phyloP scores from a whole-genome alignment of 2,113 vertebrate species.

The Eleginops maclovinus region DNA sequence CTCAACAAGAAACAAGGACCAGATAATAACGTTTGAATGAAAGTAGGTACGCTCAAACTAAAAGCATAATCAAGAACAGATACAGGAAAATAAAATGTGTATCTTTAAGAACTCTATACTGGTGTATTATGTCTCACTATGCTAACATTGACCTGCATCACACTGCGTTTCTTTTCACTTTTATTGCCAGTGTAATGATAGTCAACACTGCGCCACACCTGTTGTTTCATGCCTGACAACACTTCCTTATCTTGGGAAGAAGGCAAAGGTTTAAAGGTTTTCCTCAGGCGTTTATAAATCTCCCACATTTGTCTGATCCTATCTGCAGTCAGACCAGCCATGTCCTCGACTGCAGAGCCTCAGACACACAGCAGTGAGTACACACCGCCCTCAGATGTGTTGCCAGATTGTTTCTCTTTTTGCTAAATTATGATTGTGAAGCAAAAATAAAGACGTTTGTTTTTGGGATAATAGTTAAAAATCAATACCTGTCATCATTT shows the following conservation, averaged over 20 bases:
- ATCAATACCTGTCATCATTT: neutral
- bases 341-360: conserved; percentile 48
- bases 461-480: neutral
- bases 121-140: neutral
- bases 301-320: conserved; percentile 5
- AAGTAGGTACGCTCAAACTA: too few relatives aligned
- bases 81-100: too few relatives aligned
- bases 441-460: neutral
- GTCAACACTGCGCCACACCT: neutral
- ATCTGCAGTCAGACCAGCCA: conserved; percentile 34
- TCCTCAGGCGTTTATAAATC: conserved; percentile 33
- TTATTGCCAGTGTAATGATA: neutral
- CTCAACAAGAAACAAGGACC: too few relatives aligned
- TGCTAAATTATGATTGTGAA: neutral
- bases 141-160: neutral
- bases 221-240: neutral
- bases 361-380: conserved; percentile 67
- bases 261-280: conserved; percentile 62
- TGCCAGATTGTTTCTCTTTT: neutral
- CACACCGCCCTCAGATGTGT: neutral
- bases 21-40: too few relatives aligned
- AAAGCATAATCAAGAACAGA: too few relatives aligned
- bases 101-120: neutral
- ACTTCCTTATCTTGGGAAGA: conserved; percentile 8
- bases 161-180: neutral